These are phyloP conservation scores for Tichodroma muraria DNA, from an alignment of 2,113 vertebrate genomes.

Conservation along the genomic window DNA sequence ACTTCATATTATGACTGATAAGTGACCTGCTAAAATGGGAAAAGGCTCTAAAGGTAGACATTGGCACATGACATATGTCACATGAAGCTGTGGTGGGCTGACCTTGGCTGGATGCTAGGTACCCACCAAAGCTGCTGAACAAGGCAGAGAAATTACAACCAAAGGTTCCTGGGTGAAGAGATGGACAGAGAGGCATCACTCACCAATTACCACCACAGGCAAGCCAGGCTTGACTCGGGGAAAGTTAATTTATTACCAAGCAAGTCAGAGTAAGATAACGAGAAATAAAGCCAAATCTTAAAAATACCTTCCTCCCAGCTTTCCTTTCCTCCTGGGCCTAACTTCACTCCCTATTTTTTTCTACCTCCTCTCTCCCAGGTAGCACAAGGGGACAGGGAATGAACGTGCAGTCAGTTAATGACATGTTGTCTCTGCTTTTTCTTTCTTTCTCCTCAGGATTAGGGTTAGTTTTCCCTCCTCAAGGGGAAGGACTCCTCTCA, in stretches of 20 bases:
- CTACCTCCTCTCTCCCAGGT: neutral
- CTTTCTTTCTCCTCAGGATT: neutral
- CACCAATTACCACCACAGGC: neutral
- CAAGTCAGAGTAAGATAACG: neutral
- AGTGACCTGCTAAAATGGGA: neutral
- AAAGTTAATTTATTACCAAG: neutral
- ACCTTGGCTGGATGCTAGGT: neutral
- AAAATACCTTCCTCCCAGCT: neutral
- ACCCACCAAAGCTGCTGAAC: neutral
- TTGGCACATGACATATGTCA: fast-evolving
- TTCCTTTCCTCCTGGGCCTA: neutral
- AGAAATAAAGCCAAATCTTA: neutral
- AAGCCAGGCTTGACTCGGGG: neutral
- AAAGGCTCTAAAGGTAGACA: neutral
- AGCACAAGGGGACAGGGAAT: neutral
- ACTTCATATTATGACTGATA: neutral
- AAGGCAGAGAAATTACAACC: neutral
- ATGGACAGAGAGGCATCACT: neutral
- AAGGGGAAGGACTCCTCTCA: neutral
- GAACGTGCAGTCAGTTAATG: neutral
- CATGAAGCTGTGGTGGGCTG: neutral
- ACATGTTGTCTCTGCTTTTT: neutral
- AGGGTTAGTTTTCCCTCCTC: neutral
- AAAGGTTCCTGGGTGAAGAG: neutral
- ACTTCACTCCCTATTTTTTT: neutral